Evolutionary conservation across 2,888 invertebrate species (phyloP).

Genomic region (Agrotis ipsilon): DNA sequence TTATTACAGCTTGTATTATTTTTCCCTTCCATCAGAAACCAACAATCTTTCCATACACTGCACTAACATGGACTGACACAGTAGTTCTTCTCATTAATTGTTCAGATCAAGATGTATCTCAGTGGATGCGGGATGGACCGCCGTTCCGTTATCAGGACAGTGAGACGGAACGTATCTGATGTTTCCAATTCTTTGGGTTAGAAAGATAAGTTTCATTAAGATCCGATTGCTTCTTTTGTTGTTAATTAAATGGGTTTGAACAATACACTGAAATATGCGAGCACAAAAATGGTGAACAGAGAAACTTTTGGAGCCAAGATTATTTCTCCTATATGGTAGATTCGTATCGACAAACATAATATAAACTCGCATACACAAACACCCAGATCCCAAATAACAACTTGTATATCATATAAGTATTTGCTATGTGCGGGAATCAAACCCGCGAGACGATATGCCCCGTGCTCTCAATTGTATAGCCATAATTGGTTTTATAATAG

Average conservation of each 20-base stretch:
- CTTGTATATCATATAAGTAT: no score
- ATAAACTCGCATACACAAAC: no score
- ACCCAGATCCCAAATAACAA: no score
- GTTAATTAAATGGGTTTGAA: slow-evolving; percentile 9
- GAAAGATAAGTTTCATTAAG: slow-evolving; percentile 51
- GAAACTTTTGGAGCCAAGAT: no score
- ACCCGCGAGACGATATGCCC: no score
- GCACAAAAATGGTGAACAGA: no score
- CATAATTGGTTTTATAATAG: no score
- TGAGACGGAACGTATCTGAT: not conserved
- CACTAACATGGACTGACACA: slow-evolving; percentile 18
- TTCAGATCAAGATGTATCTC: slow-evolving; percentile 26
- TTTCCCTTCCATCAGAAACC: not conserved
- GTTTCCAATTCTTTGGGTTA: slow-evolving; percentile 15
- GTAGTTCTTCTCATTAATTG: slow-evolving; percentile 30
- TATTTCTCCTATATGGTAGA: no score
- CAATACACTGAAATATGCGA: not conserved
- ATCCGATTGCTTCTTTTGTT: slow-evolving; percentile 26
- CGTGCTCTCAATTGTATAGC: no score
- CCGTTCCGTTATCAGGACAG: slow-evolving; percentile 29
- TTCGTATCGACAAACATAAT: no score
- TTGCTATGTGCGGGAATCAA: no score
- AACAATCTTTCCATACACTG: slow-evolving; percentile 27
- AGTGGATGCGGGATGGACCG: slow-evolving; percentile 13
- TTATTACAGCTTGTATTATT: no score